These are phyloP conservation scores for Blera fallax DNA, from an alignment of 2,888 invertebrate species.

Conservation along the genomic window DNA sequence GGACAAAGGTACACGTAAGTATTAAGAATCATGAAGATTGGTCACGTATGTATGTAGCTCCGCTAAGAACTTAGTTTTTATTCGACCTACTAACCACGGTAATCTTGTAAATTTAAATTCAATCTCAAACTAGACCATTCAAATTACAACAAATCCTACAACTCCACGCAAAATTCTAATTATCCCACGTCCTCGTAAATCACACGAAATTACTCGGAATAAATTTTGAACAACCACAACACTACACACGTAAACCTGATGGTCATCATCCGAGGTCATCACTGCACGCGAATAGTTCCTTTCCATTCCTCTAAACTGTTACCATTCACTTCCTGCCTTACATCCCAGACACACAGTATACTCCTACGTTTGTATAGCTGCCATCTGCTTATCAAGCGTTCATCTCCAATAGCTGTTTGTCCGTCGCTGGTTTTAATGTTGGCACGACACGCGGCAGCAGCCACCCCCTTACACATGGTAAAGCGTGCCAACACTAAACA, in stretches of 20 bases:
- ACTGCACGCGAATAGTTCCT: slow-evolving; percentile 64
- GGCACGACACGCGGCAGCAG: slow-evolving; percentile 58
- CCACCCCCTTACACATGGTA: slow-evolving; percentile 36
- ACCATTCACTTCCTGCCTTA: slow-evolving; percentile 47
- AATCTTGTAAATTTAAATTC: background rate
- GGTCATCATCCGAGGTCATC: slow-evolving; percentile 70
- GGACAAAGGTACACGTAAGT: too few relatives aligned
- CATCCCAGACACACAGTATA: background rate
- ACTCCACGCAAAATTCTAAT: slow-evolving; percentile 2
- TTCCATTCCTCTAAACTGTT: slow-evolving; percentile 15
- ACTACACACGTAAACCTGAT: slow-evolving; percentile 34
- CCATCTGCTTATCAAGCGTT: slow-evolving; percentile 67
- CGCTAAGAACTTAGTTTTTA: too few relatives aligned
- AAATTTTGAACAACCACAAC: slow-evolving; percentile 33
- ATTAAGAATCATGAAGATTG: too few relatives aligned
- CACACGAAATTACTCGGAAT: slow-evolving; percentile 56
- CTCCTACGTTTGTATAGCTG: background rate
- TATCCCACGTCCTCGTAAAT: slow-evolving; percentile 57
- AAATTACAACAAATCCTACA: background rate
- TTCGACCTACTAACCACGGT: background rate
- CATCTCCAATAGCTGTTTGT: slow-evolving; percentile 57
- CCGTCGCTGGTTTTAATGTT: slow-evolving; percentile 57
- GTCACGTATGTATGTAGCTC: too few relatives aligned
- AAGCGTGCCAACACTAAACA: slow-evolving; percentile 46
- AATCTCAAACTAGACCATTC: background rate